Evolutionary conservation across 2,888 invertebrate genomes (phyloP).

Genomic region (Yponomeuta cagnagella): DNA sequence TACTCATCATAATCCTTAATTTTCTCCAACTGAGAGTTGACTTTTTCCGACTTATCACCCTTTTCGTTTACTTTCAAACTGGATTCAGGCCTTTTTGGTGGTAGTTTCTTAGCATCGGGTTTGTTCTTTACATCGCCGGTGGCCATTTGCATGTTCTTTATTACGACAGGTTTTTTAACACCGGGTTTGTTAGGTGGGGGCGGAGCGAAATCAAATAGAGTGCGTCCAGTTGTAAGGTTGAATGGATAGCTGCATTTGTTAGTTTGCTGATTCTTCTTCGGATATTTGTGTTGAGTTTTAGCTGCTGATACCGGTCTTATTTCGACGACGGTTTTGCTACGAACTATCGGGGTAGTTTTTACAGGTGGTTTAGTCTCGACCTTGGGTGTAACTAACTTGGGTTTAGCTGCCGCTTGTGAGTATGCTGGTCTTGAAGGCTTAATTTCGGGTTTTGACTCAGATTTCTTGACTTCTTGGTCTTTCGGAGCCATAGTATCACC

Average conservation of each 20-base stretch:
- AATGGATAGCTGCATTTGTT: constrained; percentile 71
- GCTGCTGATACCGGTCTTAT: constrained; percentile 43
- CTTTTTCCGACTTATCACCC: constrained; percentile 43
- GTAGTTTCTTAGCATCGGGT: constrained; percentile 45
- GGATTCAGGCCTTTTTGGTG: constrained; percentile 38
- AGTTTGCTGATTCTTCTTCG: constrained; percentile 42
- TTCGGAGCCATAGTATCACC: neutral
- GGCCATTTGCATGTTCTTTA: constrained; percentile 35
- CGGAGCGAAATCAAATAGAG: constrained; percentile 52
- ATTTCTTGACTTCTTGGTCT: constrained; percentile 36
- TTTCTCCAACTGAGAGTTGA: constrained; percentile 40
- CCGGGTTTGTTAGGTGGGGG: constrained; percentile 31
- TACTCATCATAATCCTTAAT: constrained; percentile 58
- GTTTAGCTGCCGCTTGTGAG: constrained; percentile 71
- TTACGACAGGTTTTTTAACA: constrained; percentile 15
- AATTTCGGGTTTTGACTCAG: constrained; percentile 37
- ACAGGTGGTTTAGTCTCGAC: constrained; percentile 49
- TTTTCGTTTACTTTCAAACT: constrained; percentile 54
- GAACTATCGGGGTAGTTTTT: constrained; percentile 37
- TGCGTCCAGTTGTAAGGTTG: constrained; percentile 66
- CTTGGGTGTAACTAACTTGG: constrained; percentile 48
- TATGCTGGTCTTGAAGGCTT: constrained; percentile 52
- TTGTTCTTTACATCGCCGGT: constrained; percentile 55
- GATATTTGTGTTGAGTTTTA: constrained; percentile 39
- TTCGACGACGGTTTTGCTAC: constrained; percentile 68